phyloP scores from a whole-genome alignment of 2,113 vertebrate genomes.

The Oenanthe melanoleuca region DNA sequence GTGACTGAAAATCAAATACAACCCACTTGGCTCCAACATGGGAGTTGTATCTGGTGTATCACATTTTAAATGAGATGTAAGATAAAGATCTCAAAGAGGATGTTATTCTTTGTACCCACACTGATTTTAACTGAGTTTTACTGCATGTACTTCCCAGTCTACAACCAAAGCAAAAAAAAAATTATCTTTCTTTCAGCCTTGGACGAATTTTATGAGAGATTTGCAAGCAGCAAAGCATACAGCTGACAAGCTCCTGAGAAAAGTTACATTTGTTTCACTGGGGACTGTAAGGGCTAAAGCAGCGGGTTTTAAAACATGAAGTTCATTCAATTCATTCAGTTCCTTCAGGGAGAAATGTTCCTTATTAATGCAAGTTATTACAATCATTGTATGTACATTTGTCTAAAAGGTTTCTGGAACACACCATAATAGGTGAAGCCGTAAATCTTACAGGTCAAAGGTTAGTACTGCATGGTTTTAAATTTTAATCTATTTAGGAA shows the following conservation, averaged over 20 bases:
- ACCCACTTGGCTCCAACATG: not conserved
- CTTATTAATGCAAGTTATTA: not conserved
- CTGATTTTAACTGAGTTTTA: not conserved
- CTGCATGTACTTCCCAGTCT: not conserved
- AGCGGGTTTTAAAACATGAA: not conserved
- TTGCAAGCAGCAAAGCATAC: not conserved
- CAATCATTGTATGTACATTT: not conserved
- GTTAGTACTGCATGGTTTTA: not conserved
- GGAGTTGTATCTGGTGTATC: not conserved
- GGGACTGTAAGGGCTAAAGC: rapidly evolving
- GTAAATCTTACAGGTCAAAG: not conserved
- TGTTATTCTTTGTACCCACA: not conserved
- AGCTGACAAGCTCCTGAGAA: not conserved
- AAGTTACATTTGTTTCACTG: not conserved
- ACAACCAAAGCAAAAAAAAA: not conserved
- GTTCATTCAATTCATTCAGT: not conserved
- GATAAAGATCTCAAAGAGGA: not conserved
- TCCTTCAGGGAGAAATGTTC: not conserved
- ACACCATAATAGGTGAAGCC: not conserved
- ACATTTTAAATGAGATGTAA: not conserved
- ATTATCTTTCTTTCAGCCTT: not conserved
- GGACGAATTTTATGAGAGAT: not conserved
- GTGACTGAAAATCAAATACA: not conserved
- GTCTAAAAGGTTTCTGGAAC: not conserved
- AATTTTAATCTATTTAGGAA: not conserved